Percentiles rank a stretch among this genome's conserved stretches.
These are phyloP conservation scores for Drosophila melanica DNA, from an alignment of 1,140 invertebrate species.

Conservation along the genomic window DNA sequence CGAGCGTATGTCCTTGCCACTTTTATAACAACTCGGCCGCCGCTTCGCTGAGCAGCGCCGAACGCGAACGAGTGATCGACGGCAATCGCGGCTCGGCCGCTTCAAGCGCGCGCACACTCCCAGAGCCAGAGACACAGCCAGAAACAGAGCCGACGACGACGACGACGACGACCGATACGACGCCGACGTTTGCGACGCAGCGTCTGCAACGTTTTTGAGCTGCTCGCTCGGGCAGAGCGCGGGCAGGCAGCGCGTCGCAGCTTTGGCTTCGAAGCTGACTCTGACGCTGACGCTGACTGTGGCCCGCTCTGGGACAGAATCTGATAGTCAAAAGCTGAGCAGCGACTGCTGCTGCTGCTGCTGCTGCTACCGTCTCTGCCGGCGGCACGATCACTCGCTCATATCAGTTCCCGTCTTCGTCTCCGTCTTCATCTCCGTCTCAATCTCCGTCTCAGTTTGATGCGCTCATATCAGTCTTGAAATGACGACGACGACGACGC, in stretches of 20 bases:
- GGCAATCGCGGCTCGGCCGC: slow-evolving; percentile 55
- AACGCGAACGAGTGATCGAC: slow-evolving; percentile 74
- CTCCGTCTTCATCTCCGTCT: not conserved
- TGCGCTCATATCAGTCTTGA: slow-evolving; percentile 40
- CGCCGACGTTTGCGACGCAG: slow-evolving; percentile 18
- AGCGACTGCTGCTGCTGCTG: slow-evolving; percentile 1
- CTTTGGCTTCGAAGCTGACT: slow-evolving; percentile 28
- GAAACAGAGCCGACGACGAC: slow-evolving; percentile 1
- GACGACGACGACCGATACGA: slow-evolving; percentile 10
- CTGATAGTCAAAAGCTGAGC: slow-evolving; percentile 45
- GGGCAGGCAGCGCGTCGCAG: slow-evolving; percentile 16
- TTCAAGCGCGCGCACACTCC: slow-evolving; percentile 46
- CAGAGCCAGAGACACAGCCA: slow-evolving; percentile 10
- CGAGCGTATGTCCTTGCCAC: slow-evolving; percentile 84
- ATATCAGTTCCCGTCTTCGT: slow-evolving; percentile 17
- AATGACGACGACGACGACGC: slow-evolving; percentile 15
- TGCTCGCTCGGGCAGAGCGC: slow-evolving; percentile 29
- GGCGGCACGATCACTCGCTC: slow-evolving; percentile 14
- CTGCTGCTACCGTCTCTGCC: slow-evolving; percentile 17
- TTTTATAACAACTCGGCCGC: slow-evolving; percentile 82
- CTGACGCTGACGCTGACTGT: slow-evolving; percentile 27
- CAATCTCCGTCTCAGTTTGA: slow-evolving; percentile 19
- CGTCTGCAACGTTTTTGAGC: slow-evolving; percentile 38
- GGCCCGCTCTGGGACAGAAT: slow-evolving; percentile 41
- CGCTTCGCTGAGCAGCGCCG: slow-evolving; percentile 63